Evolutionary conservation across 1,140 invertebrate species (phyloP).

Genomic region (Lucilia sericata): DNA sequence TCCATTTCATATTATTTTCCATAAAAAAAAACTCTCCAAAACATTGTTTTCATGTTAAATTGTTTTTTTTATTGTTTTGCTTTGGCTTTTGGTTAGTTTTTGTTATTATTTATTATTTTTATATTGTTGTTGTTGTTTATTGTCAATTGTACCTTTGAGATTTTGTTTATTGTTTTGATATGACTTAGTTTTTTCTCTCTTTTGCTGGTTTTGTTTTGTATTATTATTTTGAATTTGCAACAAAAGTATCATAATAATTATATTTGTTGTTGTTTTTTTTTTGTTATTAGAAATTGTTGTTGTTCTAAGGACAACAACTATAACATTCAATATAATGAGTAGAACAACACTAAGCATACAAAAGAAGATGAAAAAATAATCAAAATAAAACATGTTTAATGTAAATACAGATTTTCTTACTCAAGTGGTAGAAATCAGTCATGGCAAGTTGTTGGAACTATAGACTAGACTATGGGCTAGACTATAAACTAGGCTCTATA

Average conservation of each 20-base stretch:
- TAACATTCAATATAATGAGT: too few species aligned
- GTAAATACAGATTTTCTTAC: background rate
- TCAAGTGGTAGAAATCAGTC: too few species aligned
- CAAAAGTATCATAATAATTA: background rate
- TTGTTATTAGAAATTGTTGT: background rate
- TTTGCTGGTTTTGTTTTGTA: background rate
- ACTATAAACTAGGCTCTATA: too few species aligned
- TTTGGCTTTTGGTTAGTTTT: background rate
- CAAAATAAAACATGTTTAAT: background rate
- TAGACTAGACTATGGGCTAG: too few species aligned
- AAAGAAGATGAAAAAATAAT: background rate
- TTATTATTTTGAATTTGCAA: background rate
- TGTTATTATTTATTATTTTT: background rate
- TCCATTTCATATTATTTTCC: too few species aligned
- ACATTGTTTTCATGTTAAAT: background rate
- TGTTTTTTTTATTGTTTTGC: background rate
- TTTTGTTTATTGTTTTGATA: slow-evolving; percentile 40
- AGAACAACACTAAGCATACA: too few species aligned
- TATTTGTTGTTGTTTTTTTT: background rate
- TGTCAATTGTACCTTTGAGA: slow-evolving; percentile 42
- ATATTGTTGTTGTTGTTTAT: slow-evolving; percentile 5
- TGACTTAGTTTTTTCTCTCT: background rate
- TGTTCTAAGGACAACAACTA: background rate
- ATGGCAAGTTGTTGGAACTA: too few species aligned
- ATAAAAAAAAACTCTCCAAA: background rate